Evolutionary conservation across 2,888 invertebrate species (phyloP), one percentile per base, ranked within the genome.

Genomic region (Sphinx pinastri): DNA sequence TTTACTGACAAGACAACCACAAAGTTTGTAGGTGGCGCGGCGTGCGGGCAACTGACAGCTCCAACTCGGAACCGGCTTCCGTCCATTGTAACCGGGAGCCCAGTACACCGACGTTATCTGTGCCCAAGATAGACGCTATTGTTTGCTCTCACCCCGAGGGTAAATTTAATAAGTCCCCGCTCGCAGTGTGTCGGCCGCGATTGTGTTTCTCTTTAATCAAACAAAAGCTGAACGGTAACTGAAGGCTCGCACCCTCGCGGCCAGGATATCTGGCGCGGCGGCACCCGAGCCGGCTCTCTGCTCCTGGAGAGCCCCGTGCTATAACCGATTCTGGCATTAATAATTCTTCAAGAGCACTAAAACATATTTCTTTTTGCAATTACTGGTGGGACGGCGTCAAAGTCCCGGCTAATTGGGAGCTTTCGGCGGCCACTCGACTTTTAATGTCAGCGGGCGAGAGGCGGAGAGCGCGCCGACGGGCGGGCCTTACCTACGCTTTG

Each of bases 401-500:
- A 92, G 89, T 91, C 89, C 86, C 79, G 78, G 90, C 90, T 93
- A 92, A 93, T 93, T 93, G 89, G 90, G 85, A 88, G 90, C 89
- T 91, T 92, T 92, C 86, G 88, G 82, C 78, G 84, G 84, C 84
- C 84, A 87, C 90, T 91, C 82, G 85, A 91, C 85, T 91, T 90
- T 88, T 90, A 88, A 91, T 87, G 88, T 85, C 79, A 77, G 79
- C 76, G 76, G 72, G 73, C 71, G 67, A 52, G 31, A 68, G 77
- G 72, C 76, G 80, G 77, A 77, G 79, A 76, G 77, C 76, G 77
- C 76, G 75, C 79, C 77, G 80, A 74, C 71, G 75, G 74, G 71
- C 72, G 76, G 75, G 75, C 82, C 77, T 72, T 78, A 81, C 81
- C 80, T 79, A 79, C 79, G 81, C 80, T 79, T 75, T 77, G 73